Evolutionary conservation across 2,888 invertebrate species (phyloP).

Genomic region (Hirtodrosophila histrioides): DNA sequence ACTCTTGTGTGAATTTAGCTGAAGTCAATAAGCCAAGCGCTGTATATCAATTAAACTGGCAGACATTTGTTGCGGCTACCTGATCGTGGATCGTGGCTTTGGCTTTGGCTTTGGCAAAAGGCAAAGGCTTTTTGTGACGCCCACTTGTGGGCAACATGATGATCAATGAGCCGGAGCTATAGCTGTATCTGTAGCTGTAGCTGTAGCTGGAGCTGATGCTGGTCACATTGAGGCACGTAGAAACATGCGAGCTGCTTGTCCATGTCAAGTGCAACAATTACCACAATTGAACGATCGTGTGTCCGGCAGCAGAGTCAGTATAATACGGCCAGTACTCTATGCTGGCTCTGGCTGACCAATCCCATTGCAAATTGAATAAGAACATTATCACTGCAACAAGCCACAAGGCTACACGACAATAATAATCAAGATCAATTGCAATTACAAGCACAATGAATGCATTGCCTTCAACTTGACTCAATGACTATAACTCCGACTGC

Average conservation of each 20-base stretch:
- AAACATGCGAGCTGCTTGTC: slow-evolving; percentile 74
- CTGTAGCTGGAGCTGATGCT: slow-evolving; percentile 17
- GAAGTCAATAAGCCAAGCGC: slow-evolving; percentile 75
- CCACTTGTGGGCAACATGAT: slow-evolving; percentile 69
- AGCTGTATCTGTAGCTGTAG: neutral
- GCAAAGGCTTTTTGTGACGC: slow-evolving; percentile 53
- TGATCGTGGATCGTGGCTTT: slow-evolving; percentile 34
- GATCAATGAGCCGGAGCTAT: slow-evolving; percentile 61
- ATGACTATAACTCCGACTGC: slow-evolving; percentile 44
- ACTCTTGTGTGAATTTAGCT: slow-evolving; percentile 81
- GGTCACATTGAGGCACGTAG: slow-evolving; percentile 74
- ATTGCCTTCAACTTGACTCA: slow-evolving; percentile 68
- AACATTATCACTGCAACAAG: slow-evolving; percentile 72
- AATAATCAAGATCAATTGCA: slow-evolving; percentile 80
- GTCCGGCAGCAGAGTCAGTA: slow-evolving; percentile 38
- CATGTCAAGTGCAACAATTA: slow-evolving; percentile 78
- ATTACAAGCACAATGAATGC: slow-evolving; percentile 80
- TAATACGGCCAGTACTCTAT: slow-evolving; percentile 21
- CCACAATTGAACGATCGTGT: slow-evolving; percentile 68
- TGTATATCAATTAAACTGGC: slow-evolving; percentile 80
- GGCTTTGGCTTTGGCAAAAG: slow-evolving; percentile 7
- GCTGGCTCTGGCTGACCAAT: slow-evolving; percentile 46
- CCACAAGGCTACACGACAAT: slow-evolving; percentile 62
- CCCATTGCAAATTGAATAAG: slow-evolving; percentile 71
- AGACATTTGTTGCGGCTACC: slow-evolving; percentile 51